Conservation (phyloP, 2,797 vertebrate species). For the Numenius phaeopus region DNA sequence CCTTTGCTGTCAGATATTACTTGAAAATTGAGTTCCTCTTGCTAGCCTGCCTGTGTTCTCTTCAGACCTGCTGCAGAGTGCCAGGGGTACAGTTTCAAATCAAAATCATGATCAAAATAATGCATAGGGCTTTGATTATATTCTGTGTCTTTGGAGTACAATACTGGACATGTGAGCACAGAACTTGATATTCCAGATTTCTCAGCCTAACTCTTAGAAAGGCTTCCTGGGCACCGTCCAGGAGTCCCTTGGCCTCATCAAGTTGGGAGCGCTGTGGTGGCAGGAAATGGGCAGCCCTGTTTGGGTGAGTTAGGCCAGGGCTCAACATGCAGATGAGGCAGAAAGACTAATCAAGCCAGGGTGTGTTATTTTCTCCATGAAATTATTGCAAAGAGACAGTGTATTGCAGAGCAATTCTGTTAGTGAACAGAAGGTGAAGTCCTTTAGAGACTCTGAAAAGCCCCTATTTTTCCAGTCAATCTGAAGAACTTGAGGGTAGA, state of each 20-base stretch:
- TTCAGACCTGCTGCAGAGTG: neutral
- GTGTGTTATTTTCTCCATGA: neutral
- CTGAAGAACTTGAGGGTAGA: neutral
- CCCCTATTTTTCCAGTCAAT: neutral
- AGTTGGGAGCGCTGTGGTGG: neutral
- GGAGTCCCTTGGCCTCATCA: neutral
- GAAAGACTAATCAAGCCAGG: neutral
- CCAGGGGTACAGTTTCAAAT: neutral
- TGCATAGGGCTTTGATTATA: neutral
- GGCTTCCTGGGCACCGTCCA: neutral
- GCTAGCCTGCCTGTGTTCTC: neutral
- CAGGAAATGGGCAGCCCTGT: neutral
- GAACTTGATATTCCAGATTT: neutral
- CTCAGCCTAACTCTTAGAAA: neutral
- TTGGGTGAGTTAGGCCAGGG: neutral
- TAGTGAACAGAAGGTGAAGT: neutral
- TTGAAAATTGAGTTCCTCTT: neutral
- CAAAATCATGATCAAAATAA: neutral
- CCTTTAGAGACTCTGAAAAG: neutral
- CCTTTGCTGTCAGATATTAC: neutral
- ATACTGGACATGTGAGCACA: neutral
- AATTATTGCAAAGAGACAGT: neutral
- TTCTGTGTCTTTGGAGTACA: neutral
- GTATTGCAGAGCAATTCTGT: neutral
- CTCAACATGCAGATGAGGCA: fast-evolving